These are phyloP conservation scores for Zootoca vivipara DNA, from an alignment of 2,113 vertebrate species.

Conservation along the genomic window DNA sequence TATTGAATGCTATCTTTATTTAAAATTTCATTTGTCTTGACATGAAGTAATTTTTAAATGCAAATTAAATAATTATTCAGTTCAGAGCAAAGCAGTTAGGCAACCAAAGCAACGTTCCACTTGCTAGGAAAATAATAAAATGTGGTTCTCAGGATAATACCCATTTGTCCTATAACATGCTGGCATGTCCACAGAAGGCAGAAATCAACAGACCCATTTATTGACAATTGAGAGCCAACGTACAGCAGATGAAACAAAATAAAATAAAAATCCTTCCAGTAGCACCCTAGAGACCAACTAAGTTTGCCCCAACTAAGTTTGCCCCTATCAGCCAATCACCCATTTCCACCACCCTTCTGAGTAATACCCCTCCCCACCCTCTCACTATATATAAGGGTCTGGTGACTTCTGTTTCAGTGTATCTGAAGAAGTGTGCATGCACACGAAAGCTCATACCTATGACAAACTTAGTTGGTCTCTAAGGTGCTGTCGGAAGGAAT, in stretches of 20 bases:
- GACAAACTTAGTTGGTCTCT: no score
- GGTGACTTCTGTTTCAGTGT: no score
- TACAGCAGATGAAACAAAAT: not conserved
- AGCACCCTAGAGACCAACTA: no score
- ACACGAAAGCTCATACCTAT: no score
- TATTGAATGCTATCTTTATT: not conserved
- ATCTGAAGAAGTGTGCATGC: no score
- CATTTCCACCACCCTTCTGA: no score
- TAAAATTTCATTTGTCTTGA: not conserved
- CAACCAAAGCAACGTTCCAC: not conserved
- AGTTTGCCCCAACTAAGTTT: no score
- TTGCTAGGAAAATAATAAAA: not conserved
- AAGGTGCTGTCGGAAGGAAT: no score
- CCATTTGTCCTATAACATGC: not conserved
- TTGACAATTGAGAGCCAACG: not conserved
- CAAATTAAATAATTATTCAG: not conserved
- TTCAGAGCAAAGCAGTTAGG: not conserved
- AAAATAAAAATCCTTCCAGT: no score
- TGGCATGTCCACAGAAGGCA: not conserved
- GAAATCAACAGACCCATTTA: not conserved
- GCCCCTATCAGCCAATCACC: no score
- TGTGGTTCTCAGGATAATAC: not conserved
- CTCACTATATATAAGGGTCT: no score
- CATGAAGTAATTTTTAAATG: not conserved
- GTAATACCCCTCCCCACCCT: no score